phyloP scores from a whole-genome alignment of 2,888 invertebrate species.

The Malthinus flaveolus region DNA sequence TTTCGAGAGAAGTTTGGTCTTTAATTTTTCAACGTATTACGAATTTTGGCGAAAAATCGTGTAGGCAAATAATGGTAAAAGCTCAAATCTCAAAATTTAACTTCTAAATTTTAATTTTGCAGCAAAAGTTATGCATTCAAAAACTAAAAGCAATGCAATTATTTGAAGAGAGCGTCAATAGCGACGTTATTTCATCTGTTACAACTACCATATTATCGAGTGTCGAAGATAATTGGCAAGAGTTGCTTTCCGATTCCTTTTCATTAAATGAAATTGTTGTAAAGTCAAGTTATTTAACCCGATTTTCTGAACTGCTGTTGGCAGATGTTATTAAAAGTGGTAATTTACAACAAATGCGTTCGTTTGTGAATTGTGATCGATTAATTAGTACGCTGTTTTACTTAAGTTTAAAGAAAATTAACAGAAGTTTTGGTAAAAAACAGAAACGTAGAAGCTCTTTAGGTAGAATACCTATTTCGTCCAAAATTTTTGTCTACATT shows the following conservation, averaged over 20 bases:
- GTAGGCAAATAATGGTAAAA: constrained; percentile 44
- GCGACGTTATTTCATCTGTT: constrained; percentile 40
- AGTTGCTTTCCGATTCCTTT: constrained; percentile 45
- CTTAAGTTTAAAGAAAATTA: constrained; percentile 41
- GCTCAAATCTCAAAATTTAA: constrained; percentile 2
- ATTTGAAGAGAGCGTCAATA: constrained; percentile 43
- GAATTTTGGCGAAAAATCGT: constrained; percentile 51
- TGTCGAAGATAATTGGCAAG: constrained; percentile 42
- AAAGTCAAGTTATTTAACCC: constrained; percentile 27
- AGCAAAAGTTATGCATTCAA: constrained; percentile 50
- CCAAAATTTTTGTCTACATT: constrained; percentile 36
- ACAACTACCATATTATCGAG: constrained; percentile 37
- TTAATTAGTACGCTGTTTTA: constrained; percentile 38
- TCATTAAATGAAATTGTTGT: constrained; percentile 40
- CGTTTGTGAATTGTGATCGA: constrained; percentile 25
- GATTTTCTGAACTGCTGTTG: constrained; percentile 31
- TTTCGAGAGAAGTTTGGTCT: constrained; percentile 49
- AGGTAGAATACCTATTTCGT: constrained; percentile 31
- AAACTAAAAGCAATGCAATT: constrained; percentile 45
- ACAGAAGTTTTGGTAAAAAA: constrained; percentile 43
- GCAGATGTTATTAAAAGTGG: constrained; percentile 17
- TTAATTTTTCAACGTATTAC: constrained; percentile 50
- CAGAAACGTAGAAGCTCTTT: constrained; percentile 36
- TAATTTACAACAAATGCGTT: background rate
- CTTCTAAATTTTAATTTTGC: constrained; percentile 28